Conservation (phyloP, 2,888 invertebrate species). For the Sinopyrophorus schimmeli region DNA sequence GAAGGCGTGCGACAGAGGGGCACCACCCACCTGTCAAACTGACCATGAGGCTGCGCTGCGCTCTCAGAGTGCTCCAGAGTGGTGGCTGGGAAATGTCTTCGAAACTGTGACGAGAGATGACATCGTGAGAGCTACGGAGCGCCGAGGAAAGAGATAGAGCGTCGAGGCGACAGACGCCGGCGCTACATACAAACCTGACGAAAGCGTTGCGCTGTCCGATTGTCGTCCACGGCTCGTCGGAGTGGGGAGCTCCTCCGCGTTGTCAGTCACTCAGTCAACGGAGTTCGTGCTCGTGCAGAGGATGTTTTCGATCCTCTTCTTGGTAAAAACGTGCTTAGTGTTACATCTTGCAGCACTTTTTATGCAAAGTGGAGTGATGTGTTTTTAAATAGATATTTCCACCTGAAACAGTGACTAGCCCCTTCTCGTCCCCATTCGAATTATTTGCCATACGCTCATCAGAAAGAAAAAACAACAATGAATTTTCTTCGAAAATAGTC, state of each 20-base stretch:
- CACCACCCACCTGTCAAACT: conserved; percentile 55
- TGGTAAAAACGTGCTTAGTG: conserved; percentile 23
- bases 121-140: conserved; percentile 44
- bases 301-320: conserved; percentile 44
- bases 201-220: conserved; percentile 49
- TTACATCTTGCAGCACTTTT: conserved; percentile 8
- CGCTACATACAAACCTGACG: conserved; percentile 51
- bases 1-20: conserved; percentile 43
- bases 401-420: no score
- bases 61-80: conserved; percentile 40
- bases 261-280: conserved; percentile 58
- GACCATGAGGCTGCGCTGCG: conserved; percentile 54
- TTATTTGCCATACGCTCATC: no score
- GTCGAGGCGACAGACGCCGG: conserved; percentile 51
- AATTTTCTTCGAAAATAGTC: no score
- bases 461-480: no score
- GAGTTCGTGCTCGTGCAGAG: conserved; percentile 50
- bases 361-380: conserved; percentile 24
- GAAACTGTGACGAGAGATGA: conserved; percentile 55
- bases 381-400: no score
- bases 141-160: conserved; percentile 32
- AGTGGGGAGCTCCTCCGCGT: conserved; percentile 50
- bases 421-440: no score
- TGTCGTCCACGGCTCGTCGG: conserved; percentile 36
- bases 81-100: conserved; percentile 49